Percentiles rank a stretch among this genome's conserved stretches.
Evolutionary conservation across 2,797 vertebrate species (phyloP).

Genomic region (Urocyon cinereoargenteus): DNA sequence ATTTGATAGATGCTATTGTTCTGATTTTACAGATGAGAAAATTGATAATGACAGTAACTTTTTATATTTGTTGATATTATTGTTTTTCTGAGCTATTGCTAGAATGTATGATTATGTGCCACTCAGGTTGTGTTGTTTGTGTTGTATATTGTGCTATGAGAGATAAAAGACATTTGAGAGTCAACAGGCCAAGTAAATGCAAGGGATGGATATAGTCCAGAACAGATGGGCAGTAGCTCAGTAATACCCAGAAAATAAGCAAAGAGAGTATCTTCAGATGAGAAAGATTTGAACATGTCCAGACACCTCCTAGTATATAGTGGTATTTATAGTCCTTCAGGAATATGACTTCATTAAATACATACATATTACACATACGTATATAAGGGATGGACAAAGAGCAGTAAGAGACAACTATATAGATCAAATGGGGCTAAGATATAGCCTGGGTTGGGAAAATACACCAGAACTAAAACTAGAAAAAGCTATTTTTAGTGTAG

Average conservation of each 20-base stretch:
- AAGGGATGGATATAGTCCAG: not conserved
- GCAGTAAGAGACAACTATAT: not conserved
- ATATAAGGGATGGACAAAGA: not conserved
- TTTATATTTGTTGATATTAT: not conserved
- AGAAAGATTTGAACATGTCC: not conserved
- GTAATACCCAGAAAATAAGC: not conserved
- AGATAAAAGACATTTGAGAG: not conserved
- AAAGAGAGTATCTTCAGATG: not conserved
- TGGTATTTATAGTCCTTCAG: not conserved
- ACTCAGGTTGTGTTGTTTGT: not conserved
- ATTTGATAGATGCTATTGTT: not conserved
- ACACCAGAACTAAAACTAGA: not conserved
- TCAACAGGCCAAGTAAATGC: not conserved
- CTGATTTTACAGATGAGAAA: constrained; percentile 16
- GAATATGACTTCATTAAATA: not conserved
- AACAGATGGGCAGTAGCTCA: not conserved
- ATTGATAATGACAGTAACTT: not conserved
- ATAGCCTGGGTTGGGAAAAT: not conserved
- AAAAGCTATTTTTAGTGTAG: not conserved
- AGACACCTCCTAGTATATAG: not conserved
- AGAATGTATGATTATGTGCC: not conserved
- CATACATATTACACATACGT: not conserved
- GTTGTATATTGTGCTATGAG: not conserved
- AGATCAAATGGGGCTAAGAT: not conserved
- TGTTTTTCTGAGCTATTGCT: not conserved